Percentiles rank a stretch among this genome's conserved stretches.
phyloP scores from a whole-genome alignment of 2,797 vertebrate genomes.

The Morus bassanus region DNA sequence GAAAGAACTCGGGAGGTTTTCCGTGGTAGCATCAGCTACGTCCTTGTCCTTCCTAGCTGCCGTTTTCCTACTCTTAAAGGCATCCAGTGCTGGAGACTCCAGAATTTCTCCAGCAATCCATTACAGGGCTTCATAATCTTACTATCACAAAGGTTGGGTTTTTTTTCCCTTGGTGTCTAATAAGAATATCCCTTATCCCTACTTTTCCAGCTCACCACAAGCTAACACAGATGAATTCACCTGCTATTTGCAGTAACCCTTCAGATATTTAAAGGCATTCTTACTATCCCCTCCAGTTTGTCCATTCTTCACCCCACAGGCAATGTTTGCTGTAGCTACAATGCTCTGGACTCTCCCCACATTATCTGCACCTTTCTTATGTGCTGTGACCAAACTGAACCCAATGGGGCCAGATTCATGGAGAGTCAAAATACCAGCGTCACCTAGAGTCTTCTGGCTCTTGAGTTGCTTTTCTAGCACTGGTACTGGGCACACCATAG shows the following conservation, averaged over 20 bases:
- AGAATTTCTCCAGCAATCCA: not conserved
- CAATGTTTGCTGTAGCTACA: not conserved
- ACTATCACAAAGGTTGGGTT: fast-evolving
- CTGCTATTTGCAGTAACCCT: not conserved
- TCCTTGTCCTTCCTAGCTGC: not conserved
- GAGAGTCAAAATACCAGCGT: not conserved
- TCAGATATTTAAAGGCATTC: not conserved
- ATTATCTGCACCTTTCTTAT: not conserved
- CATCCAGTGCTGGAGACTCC: not conserved
- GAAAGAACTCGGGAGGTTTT: not conserved
- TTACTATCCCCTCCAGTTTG: not conserved
- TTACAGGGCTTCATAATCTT: not conserved
- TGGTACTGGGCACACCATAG: not conserved
- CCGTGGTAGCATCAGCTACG: not conserved
- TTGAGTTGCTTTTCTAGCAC: not conserved
- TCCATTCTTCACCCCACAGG: not conserved
- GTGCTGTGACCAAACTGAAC: not conserved
- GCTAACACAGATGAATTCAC: not conserved
- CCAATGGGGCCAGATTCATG: not conserved
- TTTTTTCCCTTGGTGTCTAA: not conserved
- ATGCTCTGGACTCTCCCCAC: not conserved
- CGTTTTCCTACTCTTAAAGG: not conserved
- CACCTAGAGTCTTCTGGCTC: not conserved
- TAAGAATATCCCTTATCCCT: not conserved
- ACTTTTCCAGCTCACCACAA: not conserved